phyloP scores from a whole-genome alignment of 2,888 invertebrate genomes.

The Thereva nobilitata region DNA sequence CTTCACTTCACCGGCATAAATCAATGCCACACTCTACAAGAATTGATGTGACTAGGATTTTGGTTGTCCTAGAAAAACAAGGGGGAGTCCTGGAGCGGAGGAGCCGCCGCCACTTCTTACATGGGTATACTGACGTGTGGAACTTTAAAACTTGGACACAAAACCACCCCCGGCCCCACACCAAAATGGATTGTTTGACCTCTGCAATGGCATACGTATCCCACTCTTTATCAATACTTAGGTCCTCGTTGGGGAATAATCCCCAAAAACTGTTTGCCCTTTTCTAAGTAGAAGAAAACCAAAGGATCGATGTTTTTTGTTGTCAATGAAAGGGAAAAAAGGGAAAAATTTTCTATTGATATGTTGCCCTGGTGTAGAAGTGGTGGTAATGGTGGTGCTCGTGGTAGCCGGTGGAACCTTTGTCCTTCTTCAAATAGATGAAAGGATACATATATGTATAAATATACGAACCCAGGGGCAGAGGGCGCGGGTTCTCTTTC shows the following conservation, averaged over 20 bases:
- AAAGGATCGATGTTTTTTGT: conserved; percentile 15
- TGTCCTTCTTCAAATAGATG: no score
- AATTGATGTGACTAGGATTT: conserved; percentile 32
- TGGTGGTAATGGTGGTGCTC: conserved; percentile 8
- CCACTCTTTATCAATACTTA: conserved; percentile 7
- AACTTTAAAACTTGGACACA: no score
- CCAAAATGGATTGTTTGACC: conserved; percentile 25
- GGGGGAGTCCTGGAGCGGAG: conserved; percentile 5
- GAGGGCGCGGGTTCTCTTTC: no score
- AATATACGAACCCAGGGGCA: no score
- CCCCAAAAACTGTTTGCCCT: conserved; percentile 15
- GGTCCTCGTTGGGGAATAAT: not conserved
- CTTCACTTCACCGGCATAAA: conserved; percentile 22
- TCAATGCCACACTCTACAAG: conserved; percentile 31
- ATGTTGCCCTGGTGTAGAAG: conserved; percentile 1
- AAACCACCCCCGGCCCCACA: no score
- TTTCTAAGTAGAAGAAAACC: conserved; percentile 27
- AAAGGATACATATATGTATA: no score
- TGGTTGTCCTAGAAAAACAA: conserved; percentile 27
- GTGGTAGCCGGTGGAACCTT: no score
- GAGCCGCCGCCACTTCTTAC: not conserved
- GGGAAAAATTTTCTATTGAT: conserved; percentile 23
- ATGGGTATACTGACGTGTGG: no score
- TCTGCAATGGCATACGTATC: conserved; percentile 15
- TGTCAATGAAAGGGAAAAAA: conserved; percentile 10